Conservation (phyloP, 2,113 vertebrate genomes). For the Orthonyx spaldingii region DNA sequence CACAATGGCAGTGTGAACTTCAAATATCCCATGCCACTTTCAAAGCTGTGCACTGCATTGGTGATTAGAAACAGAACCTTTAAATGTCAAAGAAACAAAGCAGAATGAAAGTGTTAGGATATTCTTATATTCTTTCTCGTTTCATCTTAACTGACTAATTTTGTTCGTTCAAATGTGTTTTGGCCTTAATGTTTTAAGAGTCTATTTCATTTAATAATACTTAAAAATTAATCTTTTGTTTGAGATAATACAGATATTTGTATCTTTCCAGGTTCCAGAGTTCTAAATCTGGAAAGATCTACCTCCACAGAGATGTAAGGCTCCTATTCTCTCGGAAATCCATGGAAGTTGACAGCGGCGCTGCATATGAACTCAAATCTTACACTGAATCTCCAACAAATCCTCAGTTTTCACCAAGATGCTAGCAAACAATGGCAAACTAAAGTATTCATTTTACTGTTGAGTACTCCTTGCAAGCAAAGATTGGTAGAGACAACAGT, state of each 20-base stretch:
- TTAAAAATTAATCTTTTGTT: background rate
- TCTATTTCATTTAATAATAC: background rate
- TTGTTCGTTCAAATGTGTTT: background rate
- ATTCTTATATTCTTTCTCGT: background rate
- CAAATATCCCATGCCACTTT: background rate
- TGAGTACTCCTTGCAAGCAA: slow-evolving; percentile 43
- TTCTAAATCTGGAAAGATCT: slow-evolving; percentile 99
- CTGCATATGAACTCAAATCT: slow-evolving; percentile 98
- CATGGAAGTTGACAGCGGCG: slow-evolving; percentile 99
- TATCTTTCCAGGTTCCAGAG: slow-evolving; percentile 92
- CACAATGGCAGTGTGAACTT: background rate
- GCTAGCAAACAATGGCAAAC: slow-evolving; percentile 71
- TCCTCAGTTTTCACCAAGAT: slow-evolving; percentile 92
- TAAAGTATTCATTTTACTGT: slow-evolving; percentile 36
- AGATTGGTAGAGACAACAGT: slow-evolving; percentile 26
- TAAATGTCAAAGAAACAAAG: background rate
- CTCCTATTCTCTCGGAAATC: slow-evolving; percentile 98
- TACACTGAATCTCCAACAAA: slow-evolving; percentile 95
- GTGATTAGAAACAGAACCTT: background rate
- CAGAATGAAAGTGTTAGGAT: background rate
- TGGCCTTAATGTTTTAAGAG: background rate
- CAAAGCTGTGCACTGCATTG: background rate
- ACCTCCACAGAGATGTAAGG: slow-evolving; percentile 98
- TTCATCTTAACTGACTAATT: background rate
- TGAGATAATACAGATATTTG: background rate